Evolutionary conservation across 2,113 vertebrate species (phyloP).

Genomic region (Aegotheles bennettii): DNA sequence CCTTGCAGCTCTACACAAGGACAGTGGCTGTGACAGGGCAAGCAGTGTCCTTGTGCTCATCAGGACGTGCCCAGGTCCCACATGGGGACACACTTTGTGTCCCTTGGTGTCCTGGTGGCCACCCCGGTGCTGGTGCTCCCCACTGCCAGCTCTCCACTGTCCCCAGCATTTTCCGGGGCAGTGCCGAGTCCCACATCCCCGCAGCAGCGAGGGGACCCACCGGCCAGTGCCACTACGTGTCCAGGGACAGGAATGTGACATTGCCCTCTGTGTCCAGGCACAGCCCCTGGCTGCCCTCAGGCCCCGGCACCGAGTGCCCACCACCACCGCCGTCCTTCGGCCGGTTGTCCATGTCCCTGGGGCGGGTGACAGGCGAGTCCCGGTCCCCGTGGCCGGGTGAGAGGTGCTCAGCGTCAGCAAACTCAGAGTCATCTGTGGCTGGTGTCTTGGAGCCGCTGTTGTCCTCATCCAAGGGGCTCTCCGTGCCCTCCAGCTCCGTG

Average conservation of each 20-base stretch:
- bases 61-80: background rate
- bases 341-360: background rate
- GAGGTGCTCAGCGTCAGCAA: background rate
- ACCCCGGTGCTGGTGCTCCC: background rate
- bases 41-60: background rate
- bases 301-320: rapidly evolving
- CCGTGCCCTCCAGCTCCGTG: slow-evolving; percentile 23
- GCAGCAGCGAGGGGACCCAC: background rate
- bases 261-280: slow-evolving; percentile 50
- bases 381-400: background rate
- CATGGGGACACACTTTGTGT: rapidly evolving
- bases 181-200: background rate
- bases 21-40: background rate
- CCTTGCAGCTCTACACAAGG: background rate
- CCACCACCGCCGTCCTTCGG: background rate
- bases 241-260: slow-evolving; percentile 33
- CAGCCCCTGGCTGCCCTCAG: background rate
- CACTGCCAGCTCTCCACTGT: background rate
- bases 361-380: background rate
- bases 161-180: background rate
- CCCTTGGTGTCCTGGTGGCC: rapidly evolving
- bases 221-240: background rate
- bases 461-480: slow-evolving; percentile 75
- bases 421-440: slow-evolving; percentile 24
- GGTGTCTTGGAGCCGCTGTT: slow-evolving; percentile 62